phyloP scores from a whole-genome alignment of 2,888 invertebrate genomes.

The Mesorhabditis belari region DNA sequence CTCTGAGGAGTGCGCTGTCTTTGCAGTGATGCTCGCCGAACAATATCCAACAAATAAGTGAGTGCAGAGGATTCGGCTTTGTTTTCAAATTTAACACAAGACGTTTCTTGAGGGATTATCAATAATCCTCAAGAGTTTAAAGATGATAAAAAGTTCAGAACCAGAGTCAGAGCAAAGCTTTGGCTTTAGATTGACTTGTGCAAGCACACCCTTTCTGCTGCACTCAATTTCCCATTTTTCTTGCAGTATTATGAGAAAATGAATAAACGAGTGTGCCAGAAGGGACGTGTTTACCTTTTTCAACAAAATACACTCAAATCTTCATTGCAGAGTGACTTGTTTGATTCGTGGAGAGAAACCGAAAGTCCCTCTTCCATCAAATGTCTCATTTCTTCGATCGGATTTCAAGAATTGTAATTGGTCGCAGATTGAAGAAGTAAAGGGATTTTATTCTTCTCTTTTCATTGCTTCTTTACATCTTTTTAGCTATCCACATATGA shows the following conservation, averaged over 20 bases:
- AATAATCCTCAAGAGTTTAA: too few species aligned
- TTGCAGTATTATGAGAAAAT: too few species aligned
- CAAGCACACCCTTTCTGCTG: too few species aligned
- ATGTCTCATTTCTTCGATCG: constrained; percentile 26
- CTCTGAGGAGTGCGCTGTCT: constrained; percentile 35
- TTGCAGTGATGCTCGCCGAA: constrained; percentile 33
- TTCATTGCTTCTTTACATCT: neutral
- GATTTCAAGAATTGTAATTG: constrained; percentile 10
- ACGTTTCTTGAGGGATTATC: too few species aligned
- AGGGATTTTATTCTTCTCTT: neutral
- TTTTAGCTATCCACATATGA: constrained; percentile 30
- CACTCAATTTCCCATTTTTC: too few species aligned
- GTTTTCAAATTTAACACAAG: too few species aligned
- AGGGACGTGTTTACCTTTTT: neutral
- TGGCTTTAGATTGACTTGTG: too few species aligned
- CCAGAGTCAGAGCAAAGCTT: too few species aligned
- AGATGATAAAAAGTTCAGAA: too few species aligned
- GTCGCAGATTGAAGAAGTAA: neutral
- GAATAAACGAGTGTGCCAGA: neutral
- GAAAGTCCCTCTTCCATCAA: constrained; percentile 23
- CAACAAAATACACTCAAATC: neutral
- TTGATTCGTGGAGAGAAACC: constrained; percentile 22
- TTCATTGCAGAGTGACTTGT: constrained; percentile 18
- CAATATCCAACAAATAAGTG: constrained; percentile 31
- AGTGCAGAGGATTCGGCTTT: too few species aligned